phyloP scores from a whole-genome alignment of 53 echinoderm and acorn worm genomes.

The Temnopleurus reevesii region DNA sequence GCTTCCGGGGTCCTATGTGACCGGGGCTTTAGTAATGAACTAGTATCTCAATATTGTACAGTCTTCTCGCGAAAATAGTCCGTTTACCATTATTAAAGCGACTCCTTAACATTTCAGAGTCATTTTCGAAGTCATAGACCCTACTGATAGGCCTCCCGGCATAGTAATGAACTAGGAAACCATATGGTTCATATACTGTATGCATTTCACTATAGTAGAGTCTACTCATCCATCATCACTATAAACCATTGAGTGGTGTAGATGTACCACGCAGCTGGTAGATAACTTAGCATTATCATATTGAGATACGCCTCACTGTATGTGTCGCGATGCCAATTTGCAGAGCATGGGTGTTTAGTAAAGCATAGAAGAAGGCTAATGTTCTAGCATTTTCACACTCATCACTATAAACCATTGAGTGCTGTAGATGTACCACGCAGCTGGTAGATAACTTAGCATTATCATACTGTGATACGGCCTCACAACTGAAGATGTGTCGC shows the following conservation, averaged over 20 bases:
- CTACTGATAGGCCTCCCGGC: not conserved
- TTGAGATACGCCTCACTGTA: not conserved
- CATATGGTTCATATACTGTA: not conserved
- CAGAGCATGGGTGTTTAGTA: not conserved
- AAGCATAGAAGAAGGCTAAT: no score
- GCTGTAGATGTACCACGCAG: not conserved
- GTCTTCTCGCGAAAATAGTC: no score
- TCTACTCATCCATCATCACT: not conserved
- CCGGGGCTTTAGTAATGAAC: no score
- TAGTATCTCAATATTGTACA: no score
- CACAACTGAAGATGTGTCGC: conserved; percentile 1
- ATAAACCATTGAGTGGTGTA: conserved; percentile 11
- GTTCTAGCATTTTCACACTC: no score
- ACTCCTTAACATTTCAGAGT: no score
- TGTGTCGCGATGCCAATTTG: conserved; percentile 7
- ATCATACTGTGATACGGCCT: not conserved
- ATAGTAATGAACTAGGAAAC: conserved; percentile 8
- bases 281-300: not conserved
- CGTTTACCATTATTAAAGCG: no score
- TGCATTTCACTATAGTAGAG: not conserved
- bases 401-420: no score
- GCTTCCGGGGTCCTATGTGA: no score
- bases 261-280: not conserved
- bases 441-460: not conserved
- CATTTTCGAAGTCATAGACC: no score